Evolutionary conservation across 2,888 invertebrate species (phyloP).

Genomic region (Cryptocheilus praepositus): DNA sequence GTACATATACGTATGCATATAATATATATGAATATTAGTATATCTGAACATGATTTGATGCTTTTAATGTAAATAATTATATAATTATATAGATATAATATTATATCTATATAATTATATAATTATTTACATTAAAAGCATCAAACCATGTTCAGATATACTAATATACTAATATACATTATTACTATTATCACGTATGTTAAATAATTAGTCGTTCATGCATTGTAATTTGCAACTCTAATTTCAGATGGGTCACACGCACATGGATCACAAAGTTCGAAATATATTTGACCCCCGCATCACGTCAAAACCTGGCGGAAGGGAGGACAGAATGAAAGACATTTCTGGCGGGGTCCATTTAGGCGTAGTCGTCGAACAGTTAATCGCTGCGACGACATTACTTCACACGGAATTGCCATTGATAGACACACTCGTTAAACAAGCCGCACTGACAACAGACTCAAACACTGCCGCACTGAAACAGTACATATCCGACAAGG

Average conservation of each 20-base stretch:
- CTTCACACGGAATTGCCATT: conserved; percentile 65
- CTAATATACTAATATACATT: no score
- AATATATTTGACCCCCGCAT: conserved; percentile 70
- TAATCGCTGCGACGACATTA: conserved; percentile 64
- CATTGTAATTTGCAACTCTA: conserved; percentile 1
- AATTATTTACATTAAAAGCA: no score
- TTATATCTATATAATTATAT: no score
- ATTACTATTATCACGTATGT: no score
- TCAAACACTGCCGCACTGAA: conserved; percentile 78
- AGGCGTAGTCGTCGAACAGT: conserved; percentile 67
- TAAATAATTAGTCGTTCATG: no score
- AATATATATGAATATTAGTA: no score
- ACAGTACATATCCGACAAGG: conserved; percentile 66
- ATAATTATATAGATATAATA: no score
- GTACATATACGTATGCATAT: no score
- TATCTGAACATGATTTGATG: no score
- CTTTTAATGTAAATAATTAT: no score
- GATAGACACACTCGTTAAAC: conserved; percentile 64
- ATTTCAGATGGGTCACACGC: conserved; percentile 67
- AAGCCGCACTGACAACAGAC: conserved; percentile 64
- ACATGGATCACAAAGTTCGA: conserved; percentile 70
- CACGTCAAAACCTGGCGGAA: conserved; percentile 53
- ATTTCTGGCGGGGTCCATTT: conserved; percentile 64
- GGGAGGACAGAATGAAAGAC: conserved; percentile 60
- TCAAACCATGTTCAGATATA: no score